A percentile compares a stretch with the other conserved stretches of the same genome.
phyloP scores from a whole-genome alignment of 2,888 invertebrate genomes.

The Perizoma flavofasciatum region DNA sequence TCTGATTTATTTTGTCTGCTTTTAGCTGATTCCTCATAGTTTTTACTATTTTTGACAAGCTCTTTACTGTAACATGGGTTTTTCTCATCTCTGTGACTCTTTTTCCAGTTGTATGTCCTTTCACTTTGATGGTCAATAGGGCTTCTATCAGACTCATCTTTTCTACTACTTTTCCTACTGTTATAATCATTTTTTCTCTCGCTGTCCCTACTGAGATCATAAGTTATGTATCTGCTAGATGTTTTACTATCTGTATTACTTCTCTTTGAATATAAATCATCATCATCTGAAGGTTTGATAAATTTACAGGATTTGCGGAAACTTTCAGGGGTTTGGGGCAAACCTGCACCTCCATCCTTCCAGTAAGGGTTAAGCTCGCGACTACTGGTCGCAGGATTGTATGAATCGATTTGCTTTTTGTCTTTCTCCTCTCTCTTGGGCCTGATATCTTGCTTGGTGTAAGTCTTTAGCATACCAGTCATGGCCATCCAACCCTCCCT shows the following conservation, averaged over 20 bases:
- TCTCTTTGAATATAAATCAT: conserved; percentile 55
- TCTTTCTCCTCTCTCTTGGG: conserved; percentile 77
- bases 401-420: conserved; percentile 82
- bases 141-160: not conserved
- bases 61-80: conserved; percentile 4
- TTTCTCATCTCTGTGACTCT: conserved; percentile 31
- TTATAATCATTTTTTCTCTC: conserved; percentile 20
- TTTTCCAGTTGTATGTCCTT: conserved; percentile 55
- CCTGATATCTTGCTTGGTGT: conserved; percentile 72
- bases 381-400: conserved; percentile 88
- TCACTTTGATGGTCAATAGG: conserved; percentile 29
- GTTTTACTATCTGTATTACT: conserved; percentile 16
- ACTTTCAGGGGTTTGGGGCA: conserved; percentile 84
- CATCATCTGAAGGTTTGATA: conserved; percentile 67
- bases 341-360: conserved; percentile 94
- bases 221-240: conserved; percentile 24
- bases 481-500: conserved; percentile 93
- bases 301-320: conserved; percentile 65
- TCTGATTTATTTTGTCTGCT: conserved; percentile 13
- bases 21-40: conserved; percentile 9
- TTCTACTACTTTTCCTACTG: conserved; percentile 22
- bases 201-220: conserved; percentile 23
- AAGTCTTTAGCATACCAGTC: conserved; percentile 79
- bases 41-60: conserved; percentile 8
- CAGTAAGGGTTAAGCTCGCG: conserved; percentile 96